Evolutionary conservation across 2,797 vertebrate species (phyloP).

Genomic region (Tragelaphus eurycerus): DNA sequence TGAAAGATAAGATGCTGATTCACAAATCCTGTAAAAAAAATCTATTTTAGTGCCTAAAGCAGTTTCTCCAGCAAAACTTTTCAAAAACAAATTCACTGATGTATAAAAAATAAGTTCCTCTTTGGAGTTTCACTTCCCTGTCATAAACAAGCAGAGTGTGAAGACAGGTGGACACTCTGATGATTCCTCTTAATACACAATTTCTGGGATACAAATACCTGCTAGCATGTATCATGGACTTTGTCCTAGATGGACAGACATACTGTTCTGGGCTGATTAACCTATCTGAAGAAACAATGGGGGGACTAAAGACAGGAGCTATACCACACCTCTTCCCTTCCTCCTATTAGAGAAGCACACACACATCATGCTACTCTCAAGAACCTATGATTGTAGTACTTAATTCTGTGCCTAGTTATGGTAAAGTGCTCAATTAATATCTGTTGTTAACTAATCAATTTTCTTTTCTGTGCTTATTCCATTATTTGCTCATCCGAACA

Average conservation of each 20-base stretch:
- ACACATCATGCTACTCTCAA: background rate
- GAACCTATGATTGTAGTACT: background rate
- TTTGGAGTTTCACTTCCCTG: background rate
- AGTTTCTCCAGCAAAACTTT: background rate
- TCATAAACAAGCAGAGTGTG: background rate
- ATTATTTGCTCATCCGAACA: background rate
- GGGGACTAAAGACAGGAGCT: background rate
- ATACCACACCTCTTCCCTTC: background rate
- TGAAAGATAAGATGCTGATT: background rate
- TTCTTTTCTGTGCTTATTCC: background rate
- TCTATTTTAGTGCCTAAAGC: background rate
- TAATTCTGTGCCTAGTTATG: background rate
- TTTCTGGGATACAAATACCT: background rate
- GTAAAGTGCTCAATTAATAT: background rate
- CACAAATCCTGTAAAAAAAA: background rate
- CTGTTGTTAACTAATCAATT: background rate
- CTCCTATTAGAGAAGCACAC: background rate
- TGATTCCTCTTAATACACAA: background rate
- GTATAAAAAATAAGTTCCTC: background rate
- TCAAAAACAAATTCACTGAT: background rate
- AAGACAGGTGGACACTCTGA: background rate
- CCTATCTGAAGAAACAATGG: background rate
- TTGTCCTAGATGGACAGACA: background rate
- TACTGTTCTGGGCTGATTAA: background rate
- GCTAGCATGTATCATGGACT: background rate